phyloP scores from a whole-genome alignment of 2,113 vertebrate species.

The Paramormyrops kingsleyae region DNA sequence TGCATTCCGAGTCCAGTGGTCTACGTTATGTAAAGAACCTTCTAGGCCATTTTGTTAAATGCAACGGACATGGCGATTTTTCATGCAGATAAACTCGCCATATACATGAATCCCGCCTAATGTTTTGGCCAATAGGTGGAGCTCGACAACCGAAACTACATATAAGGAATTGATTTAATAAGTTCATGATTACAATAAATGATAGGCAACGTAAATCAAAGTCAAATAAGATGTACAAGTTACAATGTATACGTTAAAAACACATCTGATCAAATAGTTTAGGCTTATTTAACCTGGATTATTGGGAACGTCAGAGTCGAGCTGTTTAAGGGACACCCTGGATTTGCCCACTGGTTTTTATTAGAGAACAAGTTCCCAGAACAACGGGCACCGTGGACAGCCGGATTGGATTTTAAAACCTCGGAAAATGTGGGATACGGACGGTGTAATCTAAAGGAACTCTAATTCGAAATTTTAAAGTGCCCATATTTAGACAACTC shows the following conservation, averaged over 20 bases:
- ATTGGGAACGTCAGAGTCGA: not conserved
- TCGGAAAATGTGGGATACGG: not conserved
- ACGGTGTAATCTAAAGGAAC: not conserved
- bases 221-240: not conserved
- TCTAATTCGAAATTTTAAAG: not conserved
- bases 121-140: not conserved
- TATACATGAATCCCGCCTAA: not conserved
- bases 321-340: not conserved
- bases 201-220: not conserved
- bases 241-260: not conserved
- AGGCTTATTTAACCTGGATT: not conserved
- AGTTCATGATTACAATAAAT: not conserved
- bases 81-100: not conserved
- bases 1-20: not conserved
- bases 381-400: not conserved
- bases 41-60: not conserved
- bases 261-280: not conserved
- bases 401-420: not conserved
- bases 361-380: not conserved
- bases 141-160: not conserved
- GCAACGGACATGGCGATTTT: not conserved
- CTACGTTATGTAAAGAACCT: not conserved
- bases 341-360: not conserved
- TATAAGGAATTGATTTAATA: not conserved
- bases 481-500: not conserved